Evolutionary conservation across 2,797 vertebrate genomes (phyloP).

Genomic region (Acrocephalus scirpaceus): DNA sequence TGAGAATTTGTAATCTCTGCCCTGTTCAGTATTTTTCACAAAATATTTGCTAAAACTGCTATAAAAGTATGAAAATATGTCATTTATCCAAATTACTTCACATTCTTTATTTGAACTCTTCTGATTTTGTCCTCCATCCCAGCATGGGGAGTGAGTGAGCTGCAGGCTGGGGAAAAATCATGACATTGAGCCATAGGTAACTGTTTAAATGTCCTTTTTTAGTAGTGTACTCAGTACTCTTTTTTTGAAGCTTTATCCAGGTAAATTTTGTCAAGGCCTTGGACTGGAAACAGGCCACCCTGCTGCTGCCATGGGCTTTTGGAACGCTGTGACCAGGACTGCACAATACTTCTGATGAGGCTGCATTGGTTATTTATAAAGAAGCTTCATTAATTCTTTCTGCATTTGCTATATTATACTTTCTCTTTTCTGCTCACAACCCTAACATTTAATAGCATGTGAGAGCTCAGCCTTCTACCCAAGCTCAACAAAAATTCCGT

Average conservation of each 20-base stretch:
- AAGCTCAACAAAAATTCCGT: neutral
- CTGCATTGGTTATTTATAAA: neutral
- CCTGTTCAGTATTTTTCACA: neutral
- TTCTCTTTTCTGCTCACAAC: neutral
- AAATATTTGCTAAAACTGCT: neutral
- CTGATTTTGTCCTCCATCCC: neutral
- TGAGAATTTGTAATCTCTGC: neutral
- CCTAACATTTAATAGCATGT: neutral
- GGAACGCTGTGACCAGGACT: neutral
- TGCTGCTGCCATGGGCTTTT: neutral
- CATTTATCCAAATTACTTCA: neutral
- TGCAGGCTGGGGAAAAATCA: neutral
- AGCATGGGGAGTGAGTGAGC: fast-evolving
- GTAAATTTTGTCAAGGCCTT: neutral
- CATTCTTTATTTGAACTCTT: neutral
- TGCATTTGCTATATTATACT: neutral
- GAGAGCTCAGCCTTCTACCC: neutral
- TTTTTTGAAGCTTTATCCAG: neutral
- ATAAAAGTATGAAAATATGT: neutral
- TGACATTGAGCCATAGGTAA: neutral
- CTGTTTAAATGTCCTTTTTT: neutral
- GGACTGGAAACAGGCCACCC: neutral
- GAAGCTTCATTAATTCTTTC: neutral
- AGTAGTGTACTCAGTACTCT: neutral
- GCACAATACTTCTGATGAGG: neutral